Percentiles rank a stretch among this genome's conserved stretches.
phyloP scores from a whole-genome alignment of 35 echinoderm and acorn worm genomes.

The Ptychodera flava region DNA sequence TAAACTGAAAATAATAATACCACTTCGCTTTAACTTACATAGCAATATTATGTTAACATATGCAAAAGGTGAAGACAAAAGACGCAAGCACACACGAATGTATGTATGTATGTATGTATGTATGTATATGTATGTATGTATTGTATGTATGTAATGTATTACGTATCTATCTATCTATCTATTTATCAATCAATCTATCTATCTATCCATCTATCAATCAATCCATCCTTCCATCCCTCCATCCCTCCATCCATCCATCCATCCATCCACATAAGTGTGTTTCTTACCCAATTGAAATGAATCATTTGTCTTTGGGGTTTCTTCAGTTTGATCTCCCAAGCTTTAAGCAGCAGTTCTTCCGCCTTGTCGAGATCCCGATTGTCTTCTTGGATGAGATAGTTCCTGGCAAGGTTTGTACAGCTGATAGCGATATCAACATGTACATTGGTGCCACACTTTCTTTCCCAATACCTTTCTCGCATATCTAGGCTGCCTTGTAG shows the following conservation, averaged over 20 bases:
- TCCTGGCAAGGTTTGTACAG: not conserved
- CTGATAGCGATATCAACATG: not conserved
- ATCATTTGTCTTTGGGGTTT: not conserved
- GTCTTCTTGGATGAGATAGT: not conserved
- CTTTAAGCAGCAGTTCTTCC: not conserved
- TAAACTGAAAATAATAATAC: too few species aligned
- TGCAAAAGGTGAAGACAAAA: too few species aligned
- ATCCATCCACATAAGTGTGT: too few species aligned
- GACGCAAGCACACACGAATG: not conserved
- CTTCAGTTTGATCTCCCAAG: not conserved
- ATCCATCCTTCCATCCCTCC: too few species aligned
- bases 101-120: not conserved
- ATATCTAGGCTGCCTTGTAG: not conserved
- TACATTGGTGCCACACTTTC: too few species aligned
- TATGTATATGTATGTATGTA: not conserved
- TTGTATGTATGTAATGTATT: not conserved
- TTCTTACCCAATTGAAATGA: not conserved
- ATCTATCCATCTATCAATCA: too few species aligned
- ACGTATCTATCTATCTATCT: too few species aligned
- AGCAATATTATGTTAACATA: too few species aligned
- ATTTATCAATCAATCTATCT: too few species aligned
- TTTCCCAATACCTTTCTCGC: too few species aligned
- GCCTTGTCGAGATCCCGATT: not conserved
- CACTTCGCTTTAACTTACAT: too few species aligned
- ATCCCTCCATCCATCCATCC: too few species aligned